These are phyloP conservation scores for Amaurobius ferox DNA, from an alignment of 2,888 invertebrate genomes.

Conservation along the genomic window DNA sequence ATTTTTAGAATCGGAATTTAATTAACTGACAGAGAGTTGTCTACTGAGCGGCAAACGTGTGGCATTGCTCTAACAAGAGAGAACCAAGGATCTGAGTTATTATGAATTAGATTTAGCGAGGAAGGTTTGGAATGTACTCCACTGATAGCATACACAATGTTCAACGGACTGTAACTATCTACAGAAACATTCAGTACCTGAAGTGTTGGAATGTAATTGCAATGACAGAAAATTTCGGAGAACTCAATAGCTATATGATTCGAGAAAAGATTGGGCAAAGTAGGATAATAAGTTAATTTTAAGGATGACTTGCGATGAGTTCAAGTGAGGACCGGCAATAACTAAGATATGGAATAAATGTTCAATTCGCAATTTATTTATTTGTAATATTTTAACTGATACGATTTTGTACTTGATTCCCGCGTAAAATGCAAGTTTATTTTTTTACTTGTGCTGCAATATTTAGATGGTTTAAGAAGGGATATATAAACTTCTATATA, in stretches of 20 bases:
- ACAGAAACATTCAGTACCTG: not conserved
- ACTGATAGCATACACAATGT: not conserved
- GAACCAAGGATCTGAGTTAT: conserved; percentile 26
- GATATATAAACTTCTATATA: too few species aligned
- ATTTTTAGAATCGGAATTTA: conserved; percentile 51
- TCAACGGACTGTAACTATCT: conserved; percentile 11
- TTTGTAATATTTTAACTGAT: too few species aligned
- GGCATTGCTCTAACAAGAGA: not conserved
- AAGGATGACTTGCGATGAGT: not conserved
- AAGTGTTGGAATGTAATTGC: not conserved
- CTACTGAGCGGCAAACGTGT: conserved; percentile 31
- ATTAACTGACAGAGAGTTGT: conserved; percentile 39
- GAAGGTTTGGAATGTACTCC: not conserved
- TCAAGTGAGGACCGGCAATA: not conserved
- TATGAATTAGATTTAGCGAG: conserved; percentile 46
- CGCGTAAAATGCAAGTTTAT: too few species aligned
- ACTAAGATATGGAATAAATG: not conserved
- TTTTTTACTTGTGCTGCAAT: too few species aligned
- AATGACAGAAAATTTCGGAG: not conserved
- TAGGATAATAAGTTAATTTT: not conserved
- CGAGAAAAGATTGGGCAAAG: not conserved
- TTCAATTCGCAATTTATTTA: too few species aligned
- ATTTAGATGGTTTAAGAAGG: too few species aligned
- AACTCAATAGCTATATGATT: not conserved
- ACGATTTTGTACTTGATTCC: too few species aligned